Evolutionary conservation across 2,113 vertebrate genomes (phyloP), one percentile per base, ranked within the genome.

Genomic region (Dendropsophus ebraccatus): DNA sequence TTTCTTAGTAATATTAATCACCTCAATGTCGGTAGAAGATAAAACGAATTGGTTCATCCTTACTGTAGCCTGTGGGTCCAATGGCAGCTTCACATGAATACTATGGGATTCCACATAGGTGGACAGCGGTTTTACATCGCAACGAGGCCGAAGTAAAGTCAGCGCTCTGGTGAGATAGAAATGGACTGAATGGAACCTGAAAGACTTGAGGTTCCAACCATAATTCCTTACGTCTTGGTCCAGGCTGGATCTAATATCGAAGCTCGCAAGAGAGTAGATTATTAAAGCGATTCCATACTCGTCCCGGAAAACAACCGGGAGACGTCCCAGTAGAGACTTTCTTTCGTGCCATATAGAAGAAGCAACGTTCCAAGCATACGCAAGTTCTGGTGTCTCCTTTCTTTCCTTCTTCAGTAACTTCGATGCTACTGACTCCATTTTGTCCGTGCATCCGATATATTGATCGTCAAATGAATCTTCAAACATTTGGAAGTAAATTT

Each of bases 81-180:
- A 21, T 28, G 81, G 65, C 1, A 62, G 47, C 79, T 90, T 47
- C 0, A 90, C 84, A 25, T 41, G 0, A n/a, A n/a, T n/a, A n/a
- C n/a, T n/a, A 76, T 88, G 90, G 13, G 87, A 72, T 21, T 87
- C 72, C 0, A 90, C 87, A 21, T 92, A 16, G 0, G 91, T 91
- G 19, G 37, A 10, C 4, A 88, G 89, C 45, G 92, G 92, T 19
- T 54, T 12, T 11, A 65, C 81, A 52, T 52, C 67, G 54, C 81
- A 82, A 3, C 0, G 30, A 0, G 0, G 60, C 77, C 90, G 91
- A 72, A 92, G 84, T 78, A 93, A 88, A 85, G 92, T 91, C 45
- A 93, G 86, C 5, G 92, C 92, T 80, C 91, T 90, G 0, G 92
- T 94, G 62, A 94, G 82, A 62, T 92, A 93, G 85, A 93, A 94